phyloP scores from a whole-genome alignment of 2,888 invertebrate species.

The Pyrocoelia pectoralis region DNA sequence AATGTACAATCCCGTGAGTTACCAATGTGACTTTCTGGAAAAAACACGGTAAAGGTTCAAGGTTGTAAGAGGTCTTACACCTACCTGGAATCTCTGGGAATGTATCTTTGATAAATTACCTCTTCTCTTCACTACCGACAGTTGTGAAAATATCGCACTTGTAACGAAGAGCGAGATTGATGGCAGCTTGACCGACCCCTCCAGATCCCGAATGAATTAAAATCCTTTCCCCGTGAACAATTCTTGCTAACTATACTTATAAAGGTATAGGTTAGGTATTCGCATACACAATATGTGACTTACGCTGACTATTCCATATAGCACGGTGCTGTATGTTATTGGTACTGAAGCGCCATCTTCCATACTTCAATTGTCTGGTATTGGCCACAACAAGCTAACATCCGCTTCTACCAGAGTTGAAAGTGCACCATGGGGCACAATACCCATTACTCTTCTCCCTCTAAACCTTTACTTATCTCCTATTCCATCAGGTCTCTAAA shows the following conservation, averaged over 20 bases:
- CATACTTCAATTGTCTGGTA: constrained; percentile 77
- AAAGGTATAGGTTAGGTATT: no score
- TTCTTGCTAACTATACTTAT: constrained; percentile 34
- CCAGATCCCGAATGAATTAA: constrained; percentile 70
- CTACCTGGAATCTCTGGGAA: constrained; percentile 6
- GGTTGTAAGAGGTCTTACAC: neutral
- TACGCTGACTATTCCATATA: constrained; percentile 63
- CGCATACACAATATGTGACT: constrained; percentile 12
- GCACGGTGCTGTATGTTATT: constrained; percentile 69
- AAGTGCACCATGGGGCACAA: constrained; percentile 65
- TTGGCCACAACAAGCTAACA: constrained; percentile 65
- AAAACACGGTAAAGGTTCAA: neutral
- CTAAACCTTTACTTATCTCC: constrained; percentile 48
- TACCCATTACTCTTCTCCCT: constrained; percentile 72
- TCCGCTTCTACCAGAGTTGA: constrained; percentile 69
- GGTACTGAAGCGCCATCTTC: constrained; percentile 80
- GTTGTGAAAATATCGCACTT: constrained; percentile 76
- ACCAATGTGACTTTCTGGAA: constrained; percentile 73
- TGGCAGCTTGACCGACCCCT: constrained; percentile 82
- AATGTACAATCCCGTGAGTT: constrained; percentile 89
- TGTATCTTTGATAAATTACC: constrained; percentile 38
- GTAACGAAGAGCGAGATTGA: constrained; percentile 71
- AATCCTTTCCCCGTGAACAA: constrained; percentile 57
- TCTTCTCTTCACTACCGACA: constrained; percentile 71
- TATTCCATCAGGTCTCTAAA: no score